Conservation (phyloP, 2,113 vertebrate species). For the Sorex fumeus region DNA sequence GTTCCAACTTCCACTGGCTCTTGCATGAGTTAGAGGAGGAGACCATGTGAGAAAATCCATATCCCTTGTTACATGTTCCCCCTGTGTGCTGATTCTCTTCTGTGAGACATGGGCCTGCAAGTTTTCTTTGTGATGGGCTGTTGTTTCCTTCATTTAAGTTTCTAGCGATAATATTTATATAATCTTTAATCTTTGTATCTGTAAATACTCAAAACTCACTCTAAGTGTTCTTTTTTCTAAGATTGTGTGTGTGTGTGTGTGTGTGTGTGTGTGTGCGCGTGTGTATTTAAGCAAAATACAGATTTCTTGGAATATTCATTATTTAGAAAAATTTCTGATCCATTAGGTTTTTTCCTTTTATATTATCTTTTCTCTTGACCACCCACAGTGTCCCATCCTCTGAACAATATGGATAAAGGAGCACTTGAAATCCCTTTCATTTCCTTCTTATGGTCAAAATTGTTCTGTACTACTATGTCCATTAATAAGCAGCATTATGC, state of each 20-base stretch:
- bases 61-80: not conserved
- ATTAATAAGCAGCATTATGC: not conserved
- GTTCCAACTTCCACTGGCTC: not conserved
- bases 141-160: constrained; percentile 36
- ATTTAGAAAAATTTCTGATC: not conserved
- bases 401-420: not conserved
- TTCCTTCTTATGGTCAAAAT: constrained; percentile 1
- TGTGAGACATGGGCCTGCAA: not conserved
- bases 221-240: not conserved
- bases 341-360: constrained; percentile 1
- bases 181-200: constrained; percentile 40
- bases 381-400: not conserved
- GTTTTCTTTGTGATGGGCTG: constrained; percentile 32
- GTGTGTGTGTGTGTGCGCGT: not conserved
- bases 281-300: not conserved
- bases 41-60: not conserved
- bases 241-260: constrained; percentile 35
- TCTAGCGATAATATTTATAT: constrained; percentile 55
- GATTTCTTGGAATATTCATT: not conserved
- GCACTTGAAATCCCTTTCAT: not conserved
- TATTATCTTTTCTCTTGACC: not conserved
- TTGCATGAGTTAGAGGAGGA: not conserved
- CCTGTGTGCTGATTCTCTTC: not conserved
- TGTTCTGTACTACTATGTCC: not conserved
- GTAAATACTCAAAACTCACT: constrained; percentile 35